Percentiles rank a stretch among this genome's conserved stretches.
These are phyloP conservation scores for Laupala kohalensis DNA, from an alignment of 1,140 invertebrate genomes.

Conservation along the genomic window DNA sequence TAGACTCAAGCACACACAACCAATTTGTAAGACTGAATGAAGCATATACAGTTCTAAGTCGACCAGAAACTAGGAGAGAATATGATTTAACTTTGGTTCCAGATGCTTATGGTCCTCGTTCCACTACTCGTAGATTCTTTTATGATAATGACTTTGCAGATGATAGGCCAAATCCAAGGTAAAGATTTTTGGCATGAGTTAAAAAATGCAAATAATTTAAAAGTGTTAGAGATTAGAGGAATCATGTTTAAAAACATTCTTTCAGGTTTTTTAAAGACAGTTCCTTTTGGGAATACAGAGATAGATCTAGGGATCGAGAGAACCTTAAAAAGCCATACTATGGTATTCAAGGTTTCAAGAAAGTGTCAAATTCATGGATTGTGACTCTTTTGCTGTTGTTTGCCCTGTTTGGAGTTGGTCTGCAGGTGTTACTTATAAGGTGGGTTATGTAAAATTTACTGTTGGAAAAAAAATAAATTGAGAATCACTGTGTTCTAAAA, in stretches of 20 bases:
- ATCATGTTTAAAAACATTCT: too few species aligned
- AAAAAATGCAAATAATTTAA: too few species aligned
- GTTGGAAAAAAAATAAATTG: too few species aligned
- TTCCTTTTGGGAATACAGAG: conserved; percentile 16
- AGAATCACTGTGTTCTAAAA: too few species aligned
- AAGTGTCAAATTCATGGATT: conserved; percentile 39
- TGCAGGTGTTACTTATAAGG: conserved; percentile 41
- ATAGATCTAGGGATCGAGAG: conserved; percentile 10
- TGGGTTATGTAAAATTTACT: too few species aligned
- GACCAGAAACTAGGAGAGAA: conserved; percentile 33
- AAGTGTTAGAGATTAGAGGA: too few species aligned
- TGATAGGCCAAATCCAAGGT: too few species aligned
- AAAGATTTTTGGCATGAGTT: too few species aligned
- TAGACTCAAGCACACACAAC: conserved; percentile 31
- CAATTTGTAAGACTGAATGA: conserved; percentile 47
- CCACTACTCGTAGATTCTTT: too few species aligned
- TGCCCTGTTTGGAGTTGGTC: conserved; percentile 32
- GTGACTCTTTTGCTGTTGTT: conserved; percentile 35
- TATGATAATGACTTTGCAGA: too few species aligned
- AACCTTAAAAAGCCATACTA: conserved; percentile 31
- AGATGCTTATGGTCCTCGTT: too few species aligned
- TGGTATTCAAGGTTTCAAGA: conserved; percentile 39
- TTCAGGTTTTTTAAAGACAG: conserved; percentile 18
- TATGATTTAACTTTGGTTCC: conserved; percentile 33
- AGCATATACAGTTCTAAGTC: conserved; percentile 45